Evolutionary conservation across 2,113 vertebrate genomes (phyloP).

Genomic region (Penelope pileata): DNA sequence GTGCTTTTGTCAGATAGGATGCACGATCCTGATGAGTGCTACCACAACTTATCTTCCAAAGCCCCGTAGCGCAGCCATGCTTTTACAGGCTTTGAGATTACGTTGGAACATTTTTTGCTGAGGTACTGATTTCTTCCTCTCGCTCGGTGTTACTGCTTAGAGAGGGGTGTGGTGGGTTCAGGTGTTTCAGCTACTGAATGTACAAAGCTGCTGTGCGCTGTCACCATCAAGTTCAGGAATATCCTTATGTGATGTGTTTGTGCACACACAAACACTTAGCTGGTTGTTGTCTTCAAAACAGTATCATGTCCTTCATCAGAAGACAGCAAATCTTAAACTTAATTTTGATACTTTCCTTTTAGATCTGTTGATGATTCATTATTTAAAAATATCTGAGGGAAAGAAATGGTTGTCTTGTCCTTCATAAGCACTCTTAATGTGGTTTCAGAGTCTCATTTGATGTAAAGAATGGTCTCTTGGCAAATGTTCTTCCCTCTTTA

Average conservation of each 20-base stretch:
- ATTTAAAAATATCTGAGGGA: neutral
- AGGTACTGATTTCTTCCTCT: neutral
- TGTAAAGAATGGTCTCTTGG: neutral
- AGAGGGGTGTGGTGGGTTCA: neutral
- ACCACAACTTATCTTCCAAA: neutral
- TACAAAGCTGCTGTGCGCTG: neutral
- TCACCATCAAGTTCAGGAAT: rapidly evolving
- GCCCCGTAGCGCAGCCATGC: neutral
- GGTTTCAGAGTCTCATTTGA: neutral
- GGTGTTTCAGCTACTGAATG: neutral
- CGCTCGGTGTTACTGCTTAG: neutral
- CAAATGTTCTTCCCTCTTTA: neutral
- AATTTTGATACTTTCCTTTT: neutral
- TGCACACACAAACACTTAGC: neutral
- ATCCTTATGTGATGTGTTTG: neutral
- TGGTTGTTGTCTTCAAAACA: neutral
- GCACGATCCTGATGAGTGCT: neutral
- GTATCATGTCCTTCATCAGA: neutral
- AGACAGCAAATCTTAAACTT: neutral
- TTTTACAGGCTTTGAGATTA: neutral
- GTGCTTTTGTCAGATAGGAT: neutral
- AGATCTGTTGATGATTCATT: neutral
- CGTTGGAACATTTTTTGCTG: neutral
- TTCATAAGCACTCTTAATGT: neutral
- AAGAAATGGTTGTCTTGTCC: neutral